Evolutionary conservation across 37 sponge, comb jelly and placozoan genomes (phyloP).

Genomic region (Theonella swinhoei): DNA sequence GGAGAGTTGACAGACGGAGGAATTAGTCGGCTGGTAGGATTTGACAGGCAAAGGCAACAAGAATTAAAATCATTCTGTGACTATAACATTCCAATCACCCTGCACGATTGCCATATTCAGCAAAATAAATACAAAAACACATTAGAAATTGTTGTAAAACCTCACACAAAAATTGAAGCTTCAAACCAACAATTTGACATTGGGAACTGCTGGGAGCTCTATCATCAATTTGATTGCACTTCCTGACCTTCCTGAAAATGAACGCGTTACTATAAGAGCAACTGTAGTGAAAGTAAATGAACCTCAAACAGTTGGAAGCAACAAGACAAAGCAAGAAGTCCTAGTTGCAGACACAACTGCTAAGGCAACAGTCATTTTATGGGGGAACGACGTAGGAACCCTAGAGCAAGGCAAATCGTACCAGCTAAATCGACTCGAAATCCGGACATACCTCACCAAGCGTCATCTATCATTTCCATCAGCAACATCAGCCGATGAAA

Average conservation of each 20-base stretch:
- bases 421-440: not conserved
- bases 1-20: not conserved
- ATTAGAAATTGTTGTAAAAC: not conserved
- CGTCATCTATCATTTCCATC: not conserved
- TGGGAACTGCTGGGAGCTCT: not conserved
- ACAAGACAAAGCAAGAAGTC: not conserved
- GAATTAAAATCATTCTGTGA: not conserved
- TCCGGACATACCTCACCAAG: not conserved
- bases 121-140: not conserved
- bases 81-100: not conserved
- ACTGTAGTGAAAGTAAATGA: not conserved
- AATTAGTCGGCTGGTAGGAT: not conserved
- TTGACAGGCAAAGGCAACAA: not conserved
- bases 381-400: not conserved
- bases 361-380: not conserved
- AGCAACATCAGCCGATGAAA: not conserved
- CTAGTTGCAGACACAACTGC: not conserved
- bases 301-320: not conserved
- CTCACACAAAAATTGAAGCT: not conserved
- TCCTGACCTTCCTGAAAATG: not conserved
- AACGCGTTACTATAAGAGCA: not conserved
- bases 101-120: conserved; percentile 3
- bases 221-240: too few species aligned
- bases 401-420: not conserved
- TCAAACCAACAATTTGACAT: not conserved